Evolutionary conservation across 2,888 invertebrate species (phyloP).

Genomic region (Caenorhabditis imperialis): DNA sequence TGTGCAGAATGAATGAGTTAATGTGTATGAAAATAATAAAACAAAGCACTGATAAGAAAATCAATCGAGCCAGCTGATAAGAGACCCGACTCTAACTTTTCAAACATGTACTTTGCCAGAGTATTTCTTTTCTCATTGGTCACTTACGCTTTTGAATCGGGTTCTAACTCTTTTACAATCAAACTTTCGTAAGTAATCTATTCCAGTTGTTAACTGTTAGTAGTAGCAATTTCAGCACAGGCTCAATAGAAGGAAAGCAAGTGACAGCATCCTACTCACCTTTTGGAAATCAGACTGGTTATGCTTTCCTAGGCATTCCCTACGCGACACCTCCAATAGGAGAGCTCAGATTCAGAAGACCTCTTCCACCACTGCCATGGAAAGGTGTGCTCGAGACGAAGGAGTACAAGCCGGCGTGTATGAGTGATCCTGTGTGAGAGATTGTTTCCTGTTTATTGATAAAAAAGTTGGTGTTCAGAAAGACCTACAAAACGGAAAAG

Average conservation of each 20-base stretch:
- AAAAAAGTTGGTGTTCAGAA: conserved; percentile 17
- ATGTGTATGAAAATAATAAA: no score
- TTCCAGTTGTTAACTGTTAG: no score
- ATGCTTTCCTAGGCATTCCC: conserved; percentile 37
- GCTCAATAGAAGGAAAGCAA: conserved; percentile 30
- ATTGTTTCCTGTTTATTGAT: conserved; percentile 7
- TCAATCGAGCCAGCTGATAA: no score
- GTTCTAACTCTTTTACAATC: no score
- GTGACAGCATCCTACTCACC: conserved; percentile 31
- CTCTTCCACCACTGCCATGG: conserved; percentile 19
- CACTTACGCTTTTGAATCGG: no score
- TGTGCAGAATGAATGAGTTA: no score
- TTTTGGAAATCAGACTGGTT: conserved; percentile 35
- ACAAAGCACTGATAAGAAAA: no score
- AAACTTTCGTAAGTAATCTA: no score
- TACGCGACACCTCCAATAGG: conserved; percentile 35
- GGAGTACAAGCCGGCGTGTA: conserved; percentile 48
- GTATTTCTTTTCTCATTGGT: no score
- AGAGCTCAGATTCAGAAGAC: conserved; percentile 28
- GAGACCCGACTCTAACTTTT: no score
- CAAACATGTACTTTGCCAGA: no score
- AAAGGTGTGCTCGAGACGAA: conserved; percentile 43
- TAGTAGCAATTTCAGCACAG: no score
- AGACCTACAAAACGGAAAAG: conserved; percentile 35
- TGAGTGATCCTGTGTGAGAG: conserved; percentile 43